A percentile compares a stretch with the other conserved stretches of the same genome.
Conservation (phyloP, 1,140 invertebrate genomes). For the Lerema accius region DNA sequence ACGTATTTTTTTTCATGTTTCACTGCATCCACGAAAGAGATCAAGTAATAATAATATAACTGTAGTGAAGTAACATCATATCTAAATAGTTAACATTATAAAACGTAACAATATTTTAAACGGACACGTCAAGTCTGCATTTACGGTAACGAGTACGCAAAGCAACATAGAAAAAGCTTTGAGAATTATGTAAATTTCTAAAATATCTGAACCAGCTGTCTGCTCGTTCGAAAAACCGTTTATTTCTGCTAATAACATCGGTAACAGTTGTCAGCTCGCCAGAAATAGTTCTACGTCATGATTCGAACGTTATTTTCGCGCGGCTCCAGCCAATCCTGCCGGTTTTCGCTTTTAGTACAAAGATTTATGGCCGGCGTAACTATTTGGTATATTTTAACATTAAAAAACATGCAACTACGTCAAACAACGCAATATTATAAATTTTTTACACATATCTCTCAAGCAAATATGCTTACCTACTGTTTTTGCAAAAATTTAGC, state of each 20-base stretch:
- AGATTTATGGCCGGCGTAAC: slow-evolving; percentile 34
- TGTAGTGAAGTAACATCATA: too few species aligned
- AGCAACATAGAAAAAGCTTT: background rate
- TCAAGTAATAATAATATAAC: too few species aligned
- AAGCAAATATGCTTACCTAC: too few species aligned
- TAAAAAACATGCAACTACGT: too few species aligned
- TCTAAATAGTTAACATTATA: too few species aligned
- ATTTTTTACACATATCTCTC: too few species aligned
- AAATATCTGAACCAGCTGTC: slow-evolving; percentile 38
- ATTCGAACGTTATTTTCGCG: slow-evolving; percentile 54
- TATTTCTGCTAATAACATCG: slow-evolving; percentile 62
- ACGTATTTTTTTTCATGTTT: too few species aligned
- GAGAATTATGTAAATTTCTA: slow-evolving; percentile 10
- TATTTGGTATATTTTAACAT: slow-evolving; percentile 15
- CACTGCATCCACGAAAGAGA: too few species aligned
- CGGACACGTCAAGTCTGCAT: background rate
- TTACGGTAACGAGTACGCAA: too few species aligned
- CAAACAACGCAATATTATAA: too few species aligned
- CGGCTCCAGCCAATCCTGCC: slow-evolving; percentile 35
- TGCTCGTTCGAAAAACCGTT: slow-evolving; percentile 37
- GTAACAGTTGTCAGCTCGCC: slow-evolving; percentile 59
- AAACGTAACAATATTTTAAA: too few species aligned
- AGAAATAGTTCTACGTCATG: slow-evolving; percentile 63
- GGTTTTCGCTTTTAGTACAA: slow-evolving; percentile 39
- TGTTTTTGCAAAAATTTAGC: too few species aligned